phyloP scores from a whole-genome alignment of 2,888 invertebrate genomes.

The Orchestes rusci region DNA sequence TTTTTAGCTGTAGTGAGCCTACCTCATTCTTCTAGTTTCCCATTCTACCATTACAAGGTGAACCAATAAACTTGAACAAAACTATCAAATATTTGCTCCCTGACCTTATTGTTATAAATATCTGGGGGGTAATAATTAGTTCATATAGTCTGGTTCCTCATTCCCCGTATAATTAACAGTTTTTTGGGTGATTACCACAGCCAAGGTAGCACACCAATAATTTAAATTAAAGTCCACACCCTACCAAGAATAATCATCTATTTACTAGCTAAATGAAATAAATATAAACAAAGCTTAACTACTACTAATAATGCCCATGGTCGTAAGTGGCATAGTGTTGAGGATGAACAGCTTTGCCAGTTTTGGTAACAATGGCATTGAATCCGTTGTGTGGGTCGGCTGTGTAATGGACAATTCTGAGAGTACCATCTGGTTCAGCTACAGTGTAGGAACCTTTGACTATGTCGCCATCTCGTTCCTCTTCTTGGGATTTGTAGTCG shows the following conservation, averaged over 20 bases:
- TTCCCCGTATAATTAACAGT: too few relatives aligned
- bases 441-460: conserved; percentile 53
- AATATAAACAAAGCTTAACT: neutral
- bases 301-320: conserved; percentile 5
- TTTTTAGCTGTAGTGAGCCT: too few relatives aligned
- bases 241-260: neutral
- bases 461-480: conserved; percentile 51
- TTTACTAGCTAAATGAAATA: too few relatives aligned
- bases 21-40: too few relatives aligned
- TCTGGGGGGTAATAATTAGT: too few relatives aligned
- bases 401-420: conserved; percentile 54
- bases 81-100: too few relatives aligned
- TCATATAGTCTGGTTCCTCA: too few relatives aligned
- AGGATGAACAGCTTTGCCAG: conserved; percentile 49
- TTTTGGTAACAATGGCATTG: conserved; percentile 61
- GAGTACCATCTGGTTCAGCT: conserved; percentile 44
- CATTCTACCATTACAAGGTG: too few relatives aligned
- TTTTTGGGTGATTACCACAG: too few relatives aligned
- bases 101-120: too few relatives aligned
- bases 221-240: neutral
- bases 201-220: too few relatives aligned
- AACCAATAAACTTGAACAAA: too few relatives aligned
- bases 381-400: conserved; percentile 66
- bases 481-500: conserved; percentile 47
- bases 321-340: conserved; percentile 15